These are phyloP conservation scores for Cladorhizidae sp. DNA, from an alignment of 37 sponge, comb jelly and placozoan genomes.

Conservation along the genomic window DNA sequence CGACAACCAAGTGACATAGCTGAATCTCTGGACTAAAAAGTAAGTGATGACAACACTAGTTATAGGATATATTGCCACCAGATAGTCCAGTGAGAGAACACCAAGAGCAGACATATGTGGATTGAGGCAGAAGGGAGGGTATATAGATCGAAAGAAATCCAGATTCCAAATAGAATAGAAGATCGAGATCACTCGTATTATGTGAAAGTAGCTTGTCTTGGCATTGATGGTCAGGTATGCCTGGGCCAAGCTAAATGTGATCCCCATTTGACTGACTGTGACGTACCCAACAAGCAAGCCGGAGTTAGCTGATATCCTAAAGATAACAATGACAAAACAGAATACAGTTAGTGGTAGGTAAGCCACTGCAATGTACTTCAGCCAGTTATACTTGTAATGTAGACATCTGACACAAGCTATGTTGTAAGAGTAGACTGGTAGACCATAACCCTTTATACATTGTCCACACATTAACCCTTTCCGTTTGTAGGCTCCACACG, in stretches of 20 bases:
- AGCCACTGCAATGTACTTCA: conserved; percentile 29
- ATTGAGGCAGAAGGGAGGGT: conserved; percentile 10
- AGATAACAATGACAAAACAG: conserved; percentile 49
- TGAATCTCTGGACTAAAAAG: background rate
- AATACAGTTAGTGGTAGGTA: conserved; percentile 55
- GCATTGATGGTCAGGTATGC: background rate
- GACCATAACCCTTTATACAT: conserved; percentile 26
- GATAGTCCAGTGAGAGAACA: conserved; percentile 2
- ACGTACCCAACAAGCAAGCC: background rate
- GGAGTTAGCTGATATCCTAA: conserved; percentile 33
- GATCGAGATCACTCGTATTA: background rate
- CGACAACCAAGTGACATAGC: background rate
- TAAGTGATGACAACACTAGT: conserved; percentile 1
- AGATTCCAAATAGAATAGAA: conserved; percentile 35
- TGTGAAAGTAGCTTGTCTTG: background rate
- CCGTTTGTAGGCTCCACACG: conserved; percentile 8
- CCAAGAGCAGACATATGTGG: background rate
- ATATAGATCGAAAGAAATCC: conserved; percentile 21
- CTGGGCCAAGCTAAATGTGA: background rate
- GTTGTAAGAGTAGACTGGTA: conserved; percentile 46
- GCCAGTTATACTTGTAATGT: conserved; percentile 9
- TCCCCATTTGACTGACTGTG: background rate
- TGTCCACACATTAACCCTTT: conserved; percentile 31
- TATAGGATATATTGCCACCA: conserved; percentile 23
- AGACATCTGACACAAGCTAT: conserved; percentile 22